Conservation (phyloP, 92 coral and sea anemone genomes). For the Porites evermanni region DNA sequence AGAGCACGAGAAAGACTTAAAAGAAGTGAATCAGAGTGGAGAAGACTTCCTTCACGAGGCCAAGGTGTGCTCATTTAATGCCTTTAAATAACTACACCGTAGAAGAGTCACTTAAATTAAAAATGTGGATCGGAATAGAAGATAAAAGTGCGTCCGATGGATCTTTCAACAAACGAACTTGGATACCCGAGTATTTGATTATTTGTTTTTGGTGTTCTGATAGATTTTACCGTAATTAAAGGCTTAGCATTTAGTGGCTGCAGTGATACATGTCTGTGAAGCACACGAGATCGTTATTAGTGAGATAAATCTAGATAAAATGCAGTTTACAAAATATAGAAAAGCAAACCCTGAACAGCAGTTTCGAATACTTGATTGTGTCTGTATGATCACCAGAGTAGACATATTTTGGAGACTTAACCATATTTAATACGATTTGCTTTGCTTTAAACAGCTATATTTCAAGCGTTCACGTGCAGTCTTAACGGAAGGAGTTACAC, state of each 20-base stretch:
- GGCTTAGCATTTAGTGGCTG: no score
- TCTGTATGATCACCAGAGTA: no score
- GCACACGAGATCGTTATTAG: no score
- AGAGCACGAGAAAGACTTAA: constrained; percentile 89
- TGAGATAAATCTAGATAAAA: neutral
- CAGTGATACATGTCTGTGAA: no score
- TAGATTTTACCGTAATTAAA: neutral
- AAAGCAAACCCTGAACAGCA: neutral
- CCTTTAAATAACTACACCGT: no score
- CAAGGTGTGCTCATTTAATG: constrained; percentile 64
- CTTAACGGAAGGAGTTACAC: neutral
- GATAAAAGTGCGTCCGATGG: neutral
- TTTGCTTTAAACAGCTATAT: neutral
- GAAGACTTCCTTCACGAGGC: constrained; percentile 98
- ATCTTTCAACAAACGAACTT: constrained; percentile 4
- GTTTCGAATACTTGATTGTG: no score
- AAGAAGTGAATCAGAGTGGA: constrained; percentile 94
- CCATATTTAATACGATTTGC: no score
- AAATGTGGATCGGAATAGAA: neutral
- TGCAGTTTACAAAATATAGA: neutral
- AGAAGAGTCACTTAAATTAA: neutral
- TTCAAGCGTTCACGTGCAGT: neutral
- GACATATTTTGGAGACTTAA: no score
- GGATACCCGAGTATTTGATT: constrained; percentile 36
- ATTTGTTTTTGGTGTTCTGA: neutral